Evolutionary conservation across 30 jellyfish, hydroid and myxozoan species (phyloP).

Genomic region (Chironex yamaguchii): DNA sequence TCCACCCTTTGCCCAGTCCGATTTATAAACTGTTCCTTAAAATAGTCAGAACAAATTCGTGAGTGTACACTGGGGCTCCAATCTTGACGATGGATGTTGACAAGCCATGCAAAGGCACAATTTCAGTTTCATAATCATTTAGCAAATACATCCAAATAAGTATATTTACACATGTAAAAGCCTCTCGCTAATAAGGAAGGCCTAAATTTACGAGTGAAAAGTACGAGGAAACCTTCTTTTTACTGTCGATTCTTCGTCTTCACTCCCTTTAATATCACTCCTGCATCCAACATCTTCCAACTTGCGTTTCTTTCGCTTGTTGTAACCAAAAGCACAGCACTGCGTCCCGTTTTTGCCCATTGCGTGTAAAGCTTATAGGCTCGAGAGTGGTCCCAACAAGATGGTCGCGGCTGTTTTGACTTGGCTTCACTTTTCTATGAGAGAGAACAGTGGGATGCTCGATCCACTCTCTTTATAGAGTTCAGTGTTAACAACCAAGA

Average conservation of each 20-base stretch:
- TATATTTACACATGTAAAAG: no score
- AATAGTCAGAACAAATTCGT: slow-evolving; percentile 56
- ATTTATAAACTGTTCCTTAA: background rate
- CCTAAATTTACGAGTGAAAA: slow-evolving; percentile 44
- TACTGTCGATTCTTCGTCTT: slow-evolving; percentile 24
- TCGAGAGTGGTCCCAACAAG: background rate
- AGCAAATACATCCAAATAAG: no score
- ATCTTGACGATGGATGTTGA: slow-evolving; percentile 11
- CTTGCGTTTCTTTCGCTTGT: slow-evolving; percentile 35
- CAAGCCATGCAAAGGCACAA: no score
- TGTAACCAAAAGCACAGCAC: slow-evolving; percentile 43
- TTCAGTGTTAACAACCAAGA: no score
- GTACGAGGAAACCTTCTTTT: slow-evolving; percentile 41
- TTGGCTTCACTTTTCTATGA: background rate
- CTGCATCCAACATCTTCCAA: slow-evolving; percentile 7
- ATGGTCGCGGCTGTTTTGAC: background rate
- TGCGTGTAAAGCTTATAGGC: background rate
- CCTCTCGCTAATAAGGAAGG: background rate
- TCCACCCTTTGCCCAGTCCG: slow-evolving; percentile 10
- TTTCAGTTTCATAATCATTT: no score
- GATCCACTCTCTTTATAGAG: slow-evolving; percentile 53
- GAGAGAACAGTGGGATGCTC: slow-evolving; percentile 9
- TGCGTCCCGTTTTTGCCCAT: slow-evolving; percentile 18
- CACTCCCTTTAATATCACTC: slow-evolving; percentile 60
- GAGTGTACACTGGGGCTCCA: slow-evolving; percentile 60